These are phyloP conservation scores for Dromius quadrimaculatus DNA, from an alignment of 2,888 invertebrate genomes.

Conservation along the genomic window DNA sequence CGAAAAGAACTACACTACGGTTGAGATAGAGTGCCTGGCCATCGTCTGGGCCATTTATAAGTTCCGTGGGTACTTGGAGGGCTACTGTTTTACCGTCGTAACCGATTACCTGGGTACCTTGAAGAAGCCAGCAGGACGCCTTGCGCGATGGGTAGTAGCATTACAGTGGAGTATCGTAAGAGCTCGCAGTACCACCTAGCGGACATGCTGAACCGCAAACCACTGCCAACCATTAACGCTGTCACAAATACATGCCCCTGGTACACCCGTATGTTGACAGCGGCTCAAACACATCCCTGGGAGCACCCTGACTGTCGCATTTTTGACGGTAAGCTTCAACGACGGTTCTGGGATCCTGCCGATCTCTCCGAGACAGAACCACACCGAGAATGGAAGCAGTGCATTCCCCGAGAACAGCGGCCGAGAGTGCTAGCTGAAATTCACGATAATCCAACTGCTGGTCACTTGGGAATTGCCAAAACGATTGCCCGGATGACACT, in stretches of 20 bases:
- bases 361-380: constrained; percentile 26
- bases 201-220: no score
- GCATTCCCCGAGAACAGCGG: constrained; percentile 4
- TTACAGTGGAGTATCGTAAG: no score
- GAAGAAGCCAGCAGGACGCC: constrained; percentile 26
- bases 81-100: constrained; percentile 52
- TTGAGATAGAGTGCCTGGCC: constrained; percentile 49
- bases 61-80: constrained; percentile 49
- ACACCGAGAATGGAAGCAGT: constrained; percentile 10
- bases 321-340: constrained; percentile 2
- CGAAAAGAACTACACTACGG: constrained; percentile 30
- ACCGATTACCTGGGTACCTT: constrained; percentile 6
- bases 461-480: constrained; percentile 53
- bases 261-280: not conserved
- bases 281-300: no score
- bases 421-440: no score
- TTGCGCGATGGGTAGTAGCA: constrained; percentile 8
- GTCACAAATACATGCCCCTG: constrained; percentile 13
- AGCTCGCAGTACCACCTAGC: no score
- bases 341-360: constrained; percentile 16
- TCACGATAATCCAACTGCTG: constrained; percentile 51
- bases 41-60: constrained; percentile 49
- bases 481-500: constrained; percentile 50
- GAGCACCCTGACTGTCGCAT: not conserved
- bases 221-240: no score